Percentiles rank a stretch among this genome's conserved stretches.
Conservation (phyloP, 2,888 invertebrate species). For the Mallateleia sp. region DNA sequence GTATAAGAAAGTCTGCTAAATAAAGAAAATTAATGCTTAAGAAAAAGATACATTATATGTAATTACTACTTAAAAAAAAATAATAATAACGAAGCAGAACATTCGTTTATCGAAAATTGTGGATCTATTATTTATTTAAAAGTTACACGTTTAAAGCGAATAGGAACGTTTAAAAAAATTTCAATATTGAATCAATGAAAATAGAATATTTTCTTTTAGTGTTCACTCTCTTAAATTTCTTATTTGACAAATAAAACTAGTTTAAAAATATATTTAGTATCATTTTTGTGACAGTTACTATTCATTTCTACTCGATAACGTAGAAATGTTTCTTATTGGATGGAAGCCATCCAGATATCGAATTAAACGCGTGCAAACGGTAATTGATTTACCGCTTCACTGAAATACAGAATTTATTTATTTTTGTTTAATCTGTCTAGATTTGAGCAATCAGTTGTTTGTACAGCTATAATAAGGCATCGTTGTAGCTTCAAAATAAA, state of each 20-base stretch:
- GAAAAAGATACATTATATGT: neutral
- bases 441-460: conserved; percentile 11
- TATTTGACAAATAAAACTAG: too few species aligned
- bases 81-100: neutral
- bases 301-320: conserved; percentile 5
- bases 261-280: too few species aligned
- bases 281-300: conserved; percentile 2
- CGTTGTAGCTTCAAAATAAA: conserved; percentile 26
- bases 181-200: neutral
- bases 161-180: neutral
- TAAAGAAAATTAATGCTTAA: neutral
- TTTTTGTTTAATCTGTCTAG: conserved; percentile 10
- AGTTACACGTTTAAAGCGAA: neutral
- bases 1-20: neutral
- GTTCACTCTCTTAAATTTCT: too few species aligned
- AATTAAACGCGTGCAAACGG: neutral
- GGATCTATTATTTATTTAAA: neutral
- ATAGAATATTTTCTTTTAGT: too few species aligned
- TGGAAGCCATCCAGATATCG: conserved; percentile 17
- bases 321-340: conserved; percentile 14
- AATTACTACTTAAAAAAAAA: neutral
- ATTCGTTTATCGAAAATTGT: neutral
- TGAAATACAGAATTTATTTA: conserved; percentile 2
- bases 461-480: conserved; percentile 16
- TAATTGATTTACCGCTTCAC: conserved; percentile 13